Evolutionary conservation across 2,113 vertebrate genomes (phyloP).

Genomic region (Labrus mixtus): DNA sequence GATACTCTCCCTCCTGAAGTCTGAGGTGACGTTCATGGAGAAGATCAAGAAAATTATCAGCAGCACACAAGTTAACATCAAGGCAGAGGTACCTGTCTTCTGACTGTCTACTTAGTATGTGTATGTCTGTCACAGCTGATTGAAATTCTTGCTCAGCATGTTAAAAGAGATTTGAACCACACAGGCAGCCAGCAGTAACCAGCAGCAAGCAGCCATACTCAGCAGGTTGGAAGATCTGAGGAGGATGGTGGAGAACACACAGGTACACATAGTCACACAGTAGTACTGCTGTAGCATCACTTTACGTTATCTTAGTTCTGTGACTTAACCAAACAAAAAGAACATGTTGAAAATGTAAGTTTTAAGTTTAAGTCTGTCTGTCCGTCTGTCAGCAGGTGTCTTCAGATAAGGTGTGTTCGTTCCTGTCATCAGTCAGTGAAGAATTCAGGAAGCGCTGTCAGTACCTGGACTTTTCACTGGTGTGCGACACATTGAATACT

Average conservation of each 20-base stretch:
- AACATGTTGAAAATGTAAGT: not conserved
- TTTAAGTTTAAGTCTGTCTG: not conserved
- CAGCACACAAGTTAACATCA: slow-evolving; percentile 48
- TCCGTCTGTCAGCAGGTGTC: slow-evolving; percentile 45
- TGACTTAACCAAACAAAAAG: not conserved
- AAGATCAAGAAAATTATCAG: slow-evolving; percentile 27
- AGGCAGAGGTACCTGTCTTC: slow-evolving; percentile 50
- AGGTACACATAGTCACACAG: slow-evolving; percentile 25
- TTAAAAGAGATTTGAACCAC: not conserved
- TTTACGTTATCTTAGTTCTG: not conserved
- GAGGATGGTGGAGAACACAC: slow-evolving; percentile 19
- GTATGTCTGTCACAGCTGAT: not conserved
- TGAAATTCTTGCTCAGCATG: not conserved
- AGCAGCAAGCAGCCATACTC: slow-evolving; percentile 52
- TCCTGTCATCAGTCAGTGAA: slow-evolving; percentile 45
- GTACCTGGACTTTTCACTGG: slow-evolving; percentile 56
- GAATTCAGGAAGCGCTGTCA: slow-evolving; percentile 41
- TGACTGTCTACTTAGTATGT: not conserved
- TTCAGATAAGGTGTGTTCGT: slow-evolving; percentile 40
- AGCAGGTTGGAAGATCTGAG: slow-evolving; percentile 55
- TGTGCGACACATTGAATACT: not conserved
- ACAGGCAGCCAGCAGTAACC: slow-evolving; percentile 59
- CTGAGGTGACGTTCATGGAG: slow-evolving; percentile 52
- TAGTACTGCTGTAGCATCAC: not conserved
- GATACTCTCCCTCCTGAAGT: slow-evolving; percentile 45